Evolutionary conservation across 2,113 vertebrate genomes (phyloP).

Genomic region (Rhegmatorhina hoffmannsi): DNA sequence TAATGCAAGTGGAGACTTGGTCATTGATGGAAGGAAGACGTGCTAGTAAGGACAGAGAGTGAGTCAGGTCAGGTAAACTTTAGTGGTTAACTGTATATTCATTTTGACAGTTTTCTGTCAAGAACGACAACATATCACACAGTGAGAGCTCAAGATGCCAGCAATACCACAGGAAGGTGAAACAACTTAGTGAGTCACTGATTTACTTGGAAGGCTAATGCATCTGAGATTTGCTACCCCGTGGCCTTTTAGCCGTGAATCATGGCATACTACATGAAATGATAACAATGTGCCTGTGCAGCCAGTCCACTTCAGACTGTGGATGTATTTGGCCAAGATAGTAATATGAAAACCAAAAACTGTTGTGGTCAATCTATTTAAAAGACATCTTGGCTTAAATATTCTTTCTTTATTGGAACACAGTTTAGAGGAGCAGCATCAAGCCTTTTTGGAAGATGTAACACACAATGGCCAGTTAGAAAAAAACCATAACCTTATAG

Average conservation of each 20-base stretch:
- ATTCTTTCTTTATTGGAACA: neutral
- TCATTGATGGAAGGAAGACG: neutral
- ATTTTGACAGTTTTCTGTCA: neutral
- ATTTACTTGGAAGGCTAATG: neutral
- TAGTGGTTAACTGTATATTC: neutral
- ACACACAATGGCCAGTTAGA: neutral
- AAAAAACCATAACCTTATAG: neutral
- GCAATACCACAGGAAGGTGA: neutral
- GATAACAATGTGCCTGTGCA: neutral
- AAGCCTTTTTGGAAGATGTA: neutral
- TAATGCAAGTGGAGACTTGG: neutral
- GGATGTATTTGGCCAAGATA: neutral
- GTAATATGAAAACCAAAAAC: neutral
- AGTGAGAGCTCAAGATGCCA: neutral
- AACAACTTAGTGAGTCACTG: neutral
- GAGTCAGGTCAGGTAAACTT: neutral
- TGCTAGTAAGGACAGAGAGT: neutral
- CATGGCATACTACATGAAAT: neutral
- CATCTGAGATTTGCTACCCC: neutral
- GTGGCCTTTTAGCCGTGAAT: neutral
- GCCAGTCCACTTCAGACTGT: neutral
- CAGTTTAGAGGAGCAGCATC: neutral
- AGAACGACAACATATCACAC: neutral
- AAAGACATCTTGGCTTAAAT: neutral
- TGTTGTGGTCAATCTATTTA: neutral